Conservation (phyloP, 2,888 invertebrate species). For the Malthinus seriepunctatus region DNA sequence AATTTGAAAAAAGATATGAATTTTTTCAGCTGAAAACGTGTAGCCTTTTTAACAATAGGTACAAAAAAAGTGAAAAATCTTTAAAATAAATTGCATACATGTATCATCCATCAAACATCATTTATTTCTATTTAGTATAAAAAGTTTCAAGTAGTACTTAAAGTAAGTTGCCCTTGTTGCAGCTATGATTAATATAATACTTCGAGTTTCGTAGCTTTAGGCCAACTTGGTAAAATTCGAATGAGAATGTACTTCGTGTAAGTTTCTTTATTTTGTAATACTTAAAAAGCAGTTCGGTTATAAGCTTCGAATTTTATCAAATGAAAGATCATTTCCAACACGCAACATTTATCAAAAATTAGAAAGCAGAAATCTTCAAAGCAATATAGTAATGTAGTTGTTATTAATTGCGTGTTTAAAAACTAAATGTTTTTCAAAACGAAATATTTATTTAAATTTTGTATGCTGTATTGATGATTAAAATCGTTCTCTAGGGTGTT, state of each 20-base stretch:
- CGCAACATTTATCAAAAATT: slow-evolving; percentile 1
- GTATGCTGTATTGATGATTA: too few relatives aligned
- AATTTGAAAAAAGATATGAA: too few relatives aligned
- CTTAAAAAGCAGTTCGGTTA: slow-evolving; percentile 11
- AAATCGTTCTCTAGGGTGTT: too few relatives aligned
- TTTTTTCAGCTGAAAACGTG: too few relatives aligned
- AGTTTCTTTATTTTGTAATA: slow-evolving; percentile 23
- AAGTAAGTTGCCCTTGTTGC: slow-evolving; percentile 30
- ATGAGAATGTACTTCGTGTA: slow-evolving; percentile 15
- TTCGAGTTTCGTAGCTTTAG: slow-evolving; percentile 31
- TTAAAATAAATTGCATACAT: too few relatives aligned
- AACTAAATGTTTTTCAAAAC: too few relatives aligned
- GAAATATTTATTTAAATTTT: too few relatives aligned
- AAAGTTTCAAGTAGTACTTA: background rate
- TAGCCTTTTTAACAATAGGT: too few relatives aligned
- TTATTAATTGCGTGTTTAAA: too few relatives aligned
- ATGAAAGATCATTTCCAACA: background rate
- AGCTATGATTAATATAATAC: slow-evolving; percentile 39
- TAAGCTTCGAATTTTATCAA: slow-evolving; percentile 20
- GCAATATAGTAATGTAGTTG: background rate
- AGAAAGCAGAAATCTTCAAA: background rate
- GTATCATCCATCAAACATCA: background rate
- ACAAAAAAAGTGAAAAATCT: too few relatives aligned
- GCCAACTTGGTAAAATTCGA: slow-evolving; percentile 26
- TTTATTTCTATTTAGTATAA: background rate